Percentiles rank a stretch among this genome's conserved stretches.
Conservation (phyloP, 2,113 vertebrate species). For the Ailuropoda melanoleuca region DNA sequence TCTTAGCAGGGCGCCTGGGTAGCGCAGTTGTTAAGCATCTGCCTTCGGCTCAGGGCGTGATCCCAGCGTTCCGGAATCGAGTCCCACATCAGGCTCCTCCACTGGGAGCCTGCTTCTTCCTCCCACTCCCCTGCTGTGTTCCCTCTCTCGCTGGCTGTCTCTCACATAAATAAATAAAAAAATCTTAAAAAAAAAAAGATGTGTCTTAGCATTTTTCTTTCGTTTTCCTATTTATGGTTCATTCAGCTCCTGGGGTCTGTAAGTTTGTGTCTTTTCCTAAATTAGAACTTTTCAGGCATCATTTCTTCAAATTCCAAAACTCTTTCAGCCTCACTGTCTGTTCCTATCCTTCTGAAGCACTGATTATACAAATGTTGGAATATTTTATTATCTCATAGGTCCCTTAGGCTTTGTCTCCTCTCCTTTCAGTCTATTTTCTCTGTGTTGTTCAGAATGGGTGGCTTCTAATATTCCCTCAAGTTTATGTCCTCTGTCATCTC, state of each 20-base stretch:
- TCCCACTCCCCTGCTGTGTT: no score
- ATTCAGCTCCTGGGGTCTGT: background rate
- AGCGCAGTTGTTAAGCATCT: no score
- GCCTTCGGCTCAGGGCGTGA: no score
- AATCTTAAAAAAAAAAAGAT: no score
- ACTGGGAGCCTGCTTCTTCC: no score
- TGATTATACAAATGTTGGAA: background rate
- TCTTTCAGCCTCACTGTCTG: slow-evolving; percentile 2
- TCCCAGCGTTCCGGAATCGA: no score
- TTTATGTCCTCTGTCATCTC: slow-evolving; percentile 18
- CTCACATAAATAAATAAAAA: no score
- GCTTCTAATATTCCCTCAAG: slow-evolving; percentile 15
- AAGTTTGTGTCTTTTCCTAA: slow-evolving; percentile 27
- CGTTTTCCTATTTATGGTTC: background rate
- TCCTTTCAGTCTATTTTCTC: background rate
- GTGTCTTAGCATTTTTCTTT: background rate
- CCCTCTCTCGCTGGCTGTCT: no score
- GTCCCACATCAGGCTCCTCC: no score
- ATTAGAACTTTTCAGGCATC: background rate
- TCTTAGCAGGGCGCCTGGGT: no score
- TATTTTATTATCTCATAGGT: background rate
- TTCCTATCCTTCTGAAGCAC: background rate
- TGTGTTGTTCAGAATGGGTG: background rate
- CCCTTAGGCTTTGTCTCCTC: background rate
- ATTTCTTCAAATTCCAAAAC: background rate